A percentile compares a stretch with the other conserved stretches of the same genome.
phyloP scores from a whole-genome alignment of 2,113 vertebrate genomes.

The Erythrocercus mccallii region DNA sequence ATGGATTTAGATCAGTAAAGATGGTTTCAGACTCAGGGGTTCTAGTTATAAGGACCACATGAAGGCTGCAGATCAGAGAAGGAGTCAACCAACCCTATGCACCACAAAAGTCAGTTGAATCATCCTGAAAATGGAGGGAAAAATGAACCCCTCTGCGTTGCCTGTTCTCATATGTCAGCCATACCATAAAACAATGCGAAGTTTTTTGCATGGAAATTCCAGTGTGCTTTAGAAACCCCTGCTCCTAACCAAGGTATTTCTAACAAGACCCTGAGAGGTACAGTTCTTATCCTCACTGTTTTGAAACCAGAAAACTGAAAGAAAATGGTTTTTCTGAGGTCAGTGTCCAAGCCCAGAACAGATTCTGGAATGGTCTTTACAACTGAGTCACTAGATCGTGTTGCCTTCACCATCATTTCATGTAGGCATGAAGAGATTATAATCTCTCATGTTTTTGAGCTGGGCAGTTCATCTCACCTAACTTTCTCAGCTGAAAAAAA shows the following conservation, averaged over 20 bases:
- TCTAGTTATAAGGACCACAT: background rate
- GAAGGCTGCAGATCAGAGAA: background rate
- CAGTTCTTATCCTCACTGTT: background rate
- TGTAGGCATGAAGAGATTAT: background rate
- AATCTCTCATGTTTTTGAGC: background rate
- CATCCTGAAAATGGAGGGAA: background rate
- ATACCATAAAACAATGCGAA: background rate
- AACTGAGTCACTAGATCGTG: rapidly evolving
- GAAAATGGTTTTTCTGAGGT: background rate
- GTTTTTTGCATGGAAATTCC: background rate
- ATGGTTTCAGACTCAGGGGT: background rate
- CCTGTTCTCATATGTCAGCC: background rate
- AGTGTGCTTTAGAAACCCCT: background rate
- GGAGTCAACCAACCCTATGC: background rate
- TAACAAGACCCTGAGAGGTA: background rate
- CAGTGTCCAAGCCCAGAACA: background rate
- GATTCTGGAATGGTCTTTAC: background rate
- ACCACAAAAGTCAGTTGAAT: background rate
- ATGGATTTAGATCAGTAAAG: background rate
- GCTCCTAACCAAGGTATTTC: background rate
- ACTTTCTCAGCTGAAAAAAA: background rate
- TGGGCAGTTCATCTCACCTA: background rate
- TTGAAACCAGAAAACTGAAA: background rate
- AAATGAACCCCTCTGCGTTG: background rate
- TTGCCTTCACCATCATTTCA: background rate